Evolutionary conservation across 2,888 invertebrate species (phyloP).

Genomic region (Agapetus fuscipes): DNA sequence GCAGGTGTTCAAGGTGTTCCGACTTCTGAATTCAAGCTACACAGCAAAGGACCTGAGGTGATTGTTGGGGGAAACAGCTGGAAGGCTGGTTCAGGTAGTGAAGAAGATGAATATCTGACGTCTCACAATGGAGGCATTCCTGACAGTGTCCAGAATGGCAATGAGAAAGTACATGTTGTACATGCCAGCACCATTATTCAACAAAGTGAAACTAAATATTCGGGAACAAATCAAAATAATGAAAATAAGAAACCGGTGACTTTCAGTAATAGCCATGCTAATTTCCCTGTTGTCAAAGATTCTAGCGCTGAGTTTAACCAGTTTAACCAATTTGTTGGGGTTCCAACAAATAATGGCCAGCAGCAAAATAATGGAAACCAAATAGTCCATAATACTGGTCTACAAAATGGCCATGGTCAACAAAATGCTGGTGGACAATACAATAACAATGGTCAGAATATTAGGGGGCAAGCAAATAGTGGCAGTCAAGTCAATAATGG

Average conservation of each 20-base stretch:
- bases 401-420: too few species aligned
- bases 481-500: conserved; percentile 17
- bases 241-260: background rate
- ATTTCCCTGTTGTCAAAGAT: conserved; percentile 41
- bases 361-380: too few species aligned
- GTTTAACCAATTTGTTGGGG: too few species aligned
- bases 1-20: conserved; percentile 25
- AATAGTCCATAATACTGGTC: too few species aligned
- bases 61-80: conserved; percentile 34
- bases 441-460: too few species aligned
- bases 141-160: conserved; percentile 19
- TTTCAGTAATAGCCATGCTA: conserved; percentile 37
- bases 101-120: conserved; percentile 7
- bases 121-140: conserved; percentile 11
- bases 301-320: too few species aligned
- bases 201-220: conserved; percentile 1
- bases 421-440: too few species aligned
- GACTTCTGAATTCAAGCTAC: conserved; percentile 12
- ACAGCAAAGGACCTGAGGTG: conserved; percentile 25
- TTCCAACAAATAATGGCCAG: too few species aligned
- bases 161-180: conserved; percentile 20
- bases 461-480: too few species aligned
- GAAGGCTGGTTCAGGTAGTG: conserved; percentile 26
- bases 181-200: conserved; percentile 26
- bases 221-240: background rate